phyloP scores from a whole-genome alignment of 2,888 invertebrate genomes.

The Chesias legatella region DNA sequence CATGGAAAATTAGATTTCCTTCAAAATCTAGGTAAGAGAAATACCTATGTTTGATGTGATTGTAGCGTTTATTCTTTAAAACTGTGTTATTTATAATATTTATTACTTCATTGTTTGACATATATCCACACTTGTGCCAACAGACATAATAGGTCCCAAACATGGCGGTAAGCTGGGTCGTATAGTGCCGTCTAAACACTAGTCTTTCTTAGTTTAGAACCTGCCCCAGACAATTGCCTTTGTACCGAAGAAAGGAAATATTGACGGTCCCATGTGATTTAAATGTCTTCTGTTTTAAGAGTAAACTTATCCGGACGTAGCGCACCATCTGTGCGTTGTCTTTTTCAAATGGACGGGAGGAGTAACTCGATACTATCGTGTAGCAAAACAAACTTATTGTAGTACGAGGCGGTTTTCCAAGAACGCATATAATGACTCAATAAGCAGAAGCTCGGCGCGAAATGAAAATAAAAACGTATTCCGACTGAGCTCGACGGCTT shows the following conservation, averaged over 20 bases:
- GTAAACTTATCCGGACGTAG: conserved; percentile 73
- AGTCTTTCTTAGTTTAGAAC: conserved; percentile 70
- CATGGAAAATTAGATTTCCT: conserved; percentile 16
- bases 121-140: conserved; percentile 25
- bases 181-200: conserved; percentile 49
- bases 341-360: conserved; percentile 67
- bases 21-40: conserved; percentile 15
- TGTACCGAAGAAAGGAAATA: conserved; percentile 70
- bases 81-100: no score
- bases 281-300: conserved; percentile 76
- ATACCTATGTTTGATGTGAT: conserved; percentile 1
- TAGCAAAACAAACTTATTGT: conserved; percentile 64
- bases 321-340: conserved; percentile 71
- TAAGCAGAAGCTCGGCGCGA: conserved; percentile 56
- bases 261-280: conserved; percentile 73
- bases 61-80: background rate
- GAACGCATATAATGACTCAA: conserved; percentile 54
- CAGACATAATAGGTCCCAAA: conserved; percentile 42
- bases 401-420: conserved; percentile 57
- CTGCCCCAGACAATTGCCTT: conserved; percentile 57
- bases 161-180: conserved; percentile 41
- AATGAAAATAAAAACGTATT: conserved; percentile 70
- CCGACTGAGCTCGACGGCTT: conserved; percentile 69
- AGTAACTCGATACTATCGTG: conserved; percentile 65
- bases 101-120: conserved; percentile 9